Evolutionary conservation across 2,797 vertebrate genomes (phyloP), one percentile per base, ranked within the genome.

Genomic region (Distichodus sexfasciatus): DNA sequence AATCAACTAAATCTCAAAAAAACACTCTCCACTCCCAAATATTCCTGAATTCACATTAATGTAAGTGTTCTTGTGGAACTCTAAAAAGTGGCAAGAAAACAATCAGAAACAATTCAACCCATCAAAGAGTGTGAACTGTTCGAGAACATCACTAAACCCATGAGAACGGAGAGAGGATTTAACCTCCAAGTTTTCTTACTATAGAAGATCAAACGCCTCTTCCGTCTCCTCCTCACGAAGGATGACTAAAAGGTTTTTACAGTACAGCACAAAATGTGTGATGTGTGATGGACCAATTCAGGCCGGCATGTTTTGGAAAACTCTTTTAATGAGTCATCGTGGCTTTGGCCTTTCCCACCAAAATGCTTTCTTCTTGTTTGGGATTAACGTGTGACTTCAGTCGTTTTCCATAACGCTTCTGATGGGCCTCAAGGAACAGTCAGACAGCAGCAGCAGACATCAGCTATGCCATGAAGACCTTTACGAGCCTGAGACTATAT

Each of bases 351-450:
- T 9, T 31, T 54, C 19, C n/a, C 15, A 2, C 15, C 14, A 11
- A 29, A 40, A 19, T 23, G 17, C 4, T 29, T 2, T n/a, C 48
- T 28, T 31, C 26, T 14, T 7, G 8, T 50, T 41, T 6, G 4
- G 17, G 4, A 19, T n/a, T 3, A 14, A n/a, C 28, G 21, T 36
- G 24, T 5, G 26, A 41, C 17, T 7, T 12, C 4, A 4, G 33
- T 35, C 66, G 21, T 69, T 23, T n/a, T 59, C 14, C 17, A n/a
- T 0, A 26, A 26, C 6, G 3, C 40, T 51, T 53, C 47, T 1
- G n/a, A 54, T 17, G 15, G 4, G 65, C 23, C n/a, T 57, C 4
- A 23, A 69, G 67, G 36, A 61, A 8, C 36, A 44, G 41, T 61
- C 9, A 26, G 35, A 43, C 7, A 12, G 1, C 5, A 60, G 1